Evolutionary conservation across 37 sponge, comb jelly and placozoan genomes (phyloP), one percentile per base, ranked within the genome.

Genomic region (Theonella swinhoei): DNA sequence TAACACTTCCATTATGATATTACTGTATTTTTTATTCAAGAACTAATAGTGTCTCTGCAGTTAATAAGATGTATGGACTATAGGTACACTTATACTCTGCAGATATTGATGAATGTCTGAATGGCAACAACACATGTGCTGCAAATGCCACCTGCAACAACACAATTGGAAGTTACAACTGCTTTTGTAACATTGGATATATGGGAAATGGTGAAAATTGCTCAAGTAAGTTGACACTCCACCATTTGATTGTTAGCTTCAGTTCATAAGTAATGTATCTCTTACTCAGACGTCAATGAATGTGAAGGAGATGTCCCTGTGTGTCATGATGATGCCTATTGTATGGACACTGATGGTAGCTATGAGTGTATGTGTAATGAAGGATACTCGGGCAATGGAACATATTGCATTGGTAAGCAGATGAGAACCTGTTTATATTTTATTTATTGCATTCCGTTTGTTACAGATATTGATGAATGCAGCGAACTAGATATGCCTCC

Each of bases 381-480:
- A 32, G 87, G 87, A 9, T 86, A 71, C 41, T 29, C 63, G 28
- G 87, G 87, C 42, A 62, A 86, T 64, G 87, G 87, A 28, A 81
- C 30, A 9, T 30, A 37, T 20, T 80, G 87, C 39, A 2, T 9
- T 23, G 58, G 76, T 75, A 73, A 34, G 76, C 31, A 9, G n/a
- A n/a, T n/a, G n/a, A n/a, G n/a, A n/a, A n/a, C n/a, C n/a, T 47
- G 54, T 14, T 14, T 14, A 7, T 47, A 14, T 47, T 47, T 47
- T 47, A 7, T 47, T 47, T 47, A 17, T 47, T 14, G 54, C 54
- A 47, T 14, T 47, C 7, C 54, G n/a, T n/a, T n/a, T n/a, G n/a
- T n/a, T n/a, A 65, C 24, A 89, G 94, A 93, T 67, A 60, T 80
- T 62, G 61, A 93, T 79, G 94, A 93, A 47, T 93, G 94, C 78